Percentiles rank a stretch among this genome's conserved stretches.
Evolutionary conservation across 2,797 vertebrate genomes (phyloP).

Genomic region (Sebastes trivittatus): DNA sequence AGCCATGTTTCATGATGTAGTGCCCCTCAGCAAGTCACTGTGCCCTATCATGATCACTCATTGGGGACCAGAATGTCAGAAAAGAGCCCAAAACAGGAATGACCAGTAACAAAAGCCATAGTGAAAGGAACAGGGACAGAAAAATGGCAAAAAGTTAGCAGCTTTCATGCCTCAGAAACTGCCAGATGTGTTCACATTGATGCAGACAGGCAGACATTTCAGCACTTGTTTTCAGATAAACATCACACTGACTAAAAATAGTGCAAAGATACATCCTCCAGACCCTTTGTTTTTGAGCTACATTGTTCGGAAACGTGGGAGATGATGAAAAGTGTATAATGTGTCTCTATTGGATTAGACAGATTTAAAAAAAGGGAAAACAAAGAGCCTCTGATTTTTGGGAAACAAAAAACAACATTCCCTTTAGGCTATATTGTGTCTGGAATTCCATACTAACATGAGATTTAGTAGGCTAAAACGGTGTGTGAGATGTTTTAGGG

Average conservation of each 20-base stretch:
- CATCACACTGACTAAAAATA: slow-evolving; percentile 24
- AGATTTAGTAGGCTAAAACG: too few relatives aligned
- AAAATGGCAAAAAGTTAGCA: neutral
- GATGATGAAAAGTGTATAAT: neutral
- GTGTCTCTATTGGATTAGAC: neutral
- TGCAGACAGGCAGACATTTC: neutral
- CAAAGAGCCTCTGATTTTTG: neutral
- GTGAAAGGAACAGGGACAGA: neutral
- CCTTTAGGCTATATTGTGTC: too few relatives aligned
- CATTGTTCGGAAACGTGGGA: neutral
- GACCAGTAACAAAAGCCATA: neutral
- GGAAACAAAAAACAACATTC: neutral
- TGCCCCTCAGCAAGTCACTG: neutral
- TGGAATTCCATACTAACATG: too few relatives aligned
- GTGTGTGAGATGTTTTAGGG: too few relatives aligned
- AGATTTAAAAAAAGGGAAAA: neutral
- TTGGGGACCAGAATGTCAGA: neutral
- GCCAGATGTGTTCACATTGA: neutral
- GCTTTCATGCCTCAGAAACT: slow-evolving; percentile 1
- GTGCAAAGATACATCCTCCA: neutral
- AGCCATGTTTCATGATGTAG: neutral
- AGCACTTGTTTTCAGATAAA: slow-evolving; percentile 14
- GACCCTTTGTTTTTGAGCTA: slow-evolving; percentile 8
- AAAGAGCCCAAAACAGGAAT: neutral
- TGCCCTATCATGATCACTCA: neutral